phyloP scores from a whole-genome alignment of 2,797 vertebrate genomes.

The Sus cebifrons region DNA sequence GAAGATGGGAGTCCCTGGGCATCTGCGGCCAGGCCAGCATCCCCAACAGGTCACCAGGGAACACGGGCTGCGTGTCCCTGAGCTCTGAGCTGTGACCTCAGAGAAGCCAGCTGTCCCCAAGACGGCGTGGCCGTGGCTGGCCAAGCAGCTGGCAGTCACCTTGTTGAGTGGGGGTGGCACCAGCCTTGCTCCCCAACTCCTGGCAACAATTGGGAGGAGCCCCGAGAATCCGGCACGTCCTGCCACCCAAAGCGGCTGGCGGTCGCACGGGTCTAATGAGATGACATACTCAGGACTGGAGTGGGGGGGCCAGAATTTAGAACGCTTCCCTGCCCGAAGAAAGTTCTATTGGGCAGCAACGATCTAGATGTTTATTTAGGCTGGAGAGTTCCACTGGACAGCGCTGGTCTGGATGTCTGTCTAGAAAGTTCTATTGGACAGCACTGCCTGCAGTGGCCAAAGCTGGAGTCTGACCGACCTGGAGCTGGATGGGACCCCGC shows the following conservation, averaged over 20 bases:
- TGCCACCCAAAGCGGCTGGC: rapidly evolving
- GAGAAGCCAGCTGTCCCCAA: background rate
- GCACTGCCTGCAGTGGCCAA: rapidly evolving
- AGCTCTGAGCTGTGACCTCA: background rate
- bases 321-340: background rate
- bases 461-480: too few species aligned
- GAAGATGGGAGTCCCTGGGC: too few species aligned
- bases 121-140: rapidly evolving
- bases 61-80: rapidly evolving
- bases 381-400: background rate
- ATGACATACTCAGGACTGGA: too few species aligned
- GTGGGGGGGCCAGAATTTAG: background rate
- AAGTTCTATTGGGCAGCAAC: background rate
- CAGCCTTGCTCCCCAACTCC: background rate
- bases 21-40: background rate
- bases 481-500: background rate
- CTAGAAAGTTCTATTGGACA: too few species aligned
- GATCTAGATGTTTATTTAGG: background rate
- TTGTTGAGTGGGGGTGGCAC: background rate
- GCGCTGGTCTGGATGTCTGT: background rate
- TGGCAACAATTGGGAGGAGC: background rate
- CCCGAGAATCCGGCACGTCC: background rate
- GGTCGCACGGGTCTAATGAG: rapidly evolving
- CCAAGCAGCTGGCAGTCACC: background rate
- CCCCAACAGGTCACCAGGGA: background rate